These are phyloP conservation scores for Tenrec ecaudatus DNA, from an alignment of 2,113 vertebrate genomes.

Conservation along the genomic window DNA sequence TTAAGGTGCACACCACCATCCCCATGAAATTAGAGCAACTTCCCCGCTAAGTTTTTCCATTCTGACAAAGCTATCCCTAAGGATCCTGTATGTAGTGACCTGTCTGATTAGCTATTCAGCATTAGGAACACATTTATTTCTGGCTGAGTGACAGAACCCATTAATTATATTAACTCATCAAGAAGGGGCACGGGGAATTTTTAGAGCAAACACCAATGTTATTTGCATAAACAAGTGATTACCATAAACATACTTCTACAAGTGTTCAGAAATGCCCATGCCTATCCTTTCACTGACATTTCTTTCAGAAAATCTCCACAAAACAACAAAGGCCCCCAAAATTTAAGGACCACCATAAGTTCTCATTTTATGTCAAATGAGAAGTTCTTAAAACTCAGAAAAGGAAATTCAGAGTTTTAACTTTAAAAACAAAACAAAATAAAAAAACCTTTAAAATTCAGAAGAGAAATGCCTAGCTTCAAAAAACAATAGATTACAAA, in stretches of 20 bases:
- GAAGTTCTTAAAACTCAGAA: neutral
- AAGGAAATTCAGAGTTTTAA: neutral
- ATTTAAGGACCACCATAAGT: neutral
- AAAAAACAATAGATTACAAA: neutral
- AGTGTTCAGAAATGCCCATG: neutral
- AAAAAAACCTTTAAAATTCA: neutral
- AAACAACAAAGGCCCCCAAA: neutral
- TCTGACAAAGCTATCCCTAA: neutral
- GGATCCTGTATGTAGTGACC: neutral
- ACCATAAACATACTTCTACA: neutral
- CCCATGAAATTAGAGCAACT: neutral
- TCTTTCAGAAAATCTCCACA: neutral
- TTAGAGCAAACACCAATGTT: neutral
- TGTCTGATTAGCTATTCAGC: neutral
- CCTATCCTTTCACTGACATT: neutral
- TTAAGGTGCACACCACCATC: neutral
- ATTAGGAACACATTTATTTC: slow-evolving; percentile 6
- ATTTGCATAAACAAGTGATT: slow-evolving; percentile 40
- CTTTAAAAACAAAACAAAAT: too few relatives aligned
- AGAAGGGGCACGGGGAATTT: neutral
- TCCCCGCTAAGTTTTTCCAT: neutral
- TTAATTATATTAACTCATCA: slow-evolving; percentile 4
- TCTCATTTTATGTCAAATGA: slow-evolving; percentile 14
- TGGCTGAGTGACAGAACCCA: neutral
- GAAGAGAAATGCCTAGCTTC: too few relatives aligned